Conservation (phyloP, 2,888 invertebrate genomes). For the Cataglyphis albicans region DNA sequence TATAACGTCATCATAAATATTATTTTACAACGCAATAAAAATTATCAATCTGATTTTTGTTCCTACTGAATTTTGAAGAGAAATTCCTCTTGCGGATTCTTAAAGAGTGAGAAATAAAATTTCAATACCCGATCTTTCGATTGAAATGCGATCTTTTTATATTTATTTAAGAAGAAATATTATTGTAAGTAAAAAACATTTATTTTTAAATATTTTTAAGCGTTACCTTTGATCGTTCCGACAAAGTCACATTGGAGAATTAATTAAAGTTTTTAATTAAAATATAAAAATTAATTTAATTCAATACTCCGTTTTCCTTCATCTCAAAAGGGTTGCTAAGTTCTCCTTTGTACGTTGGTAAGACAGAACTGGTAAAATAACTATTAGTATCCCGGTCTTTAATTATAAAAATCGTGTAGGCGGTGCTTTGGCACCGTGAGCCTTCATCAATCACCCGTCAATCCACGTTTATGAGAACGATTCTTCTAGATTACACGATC, state of each 20-base stretch:
- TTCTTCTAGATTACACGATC: conserved; percentile 67
- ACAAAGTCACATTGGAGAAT: conserved; percentile 32
- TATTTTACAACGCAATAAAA: conserved; percentile 63
- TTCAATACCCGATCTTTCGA: not conserved
- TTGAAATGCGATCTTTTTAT: not conserved
- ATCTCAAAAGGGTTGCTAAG: conserved; percentile 23
- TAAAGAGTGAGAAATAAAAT: not conserved
- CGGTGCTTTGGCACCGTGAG: conserved; percentile 80
- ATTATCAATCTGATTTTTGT: conserved; percentile 76
- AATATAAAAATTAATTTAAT: conserved; percentile 47
- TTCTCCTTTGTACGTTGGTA: conserved; percentile 8
- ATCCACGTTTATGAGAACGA: conserved; percentile 67
- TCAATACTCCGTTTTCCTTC: conserved; percentile 30
- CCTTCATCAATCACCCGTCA: conserved; percentile 81
- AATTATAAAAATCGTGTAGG: conserved; percentile 75
- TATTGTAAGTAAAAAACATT: not conserved
- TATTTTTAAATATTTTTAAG: not conserved
- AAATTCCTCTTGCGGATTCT: conserved; percentile 65
- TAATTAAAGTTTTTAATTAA: conserved; percentile 46
- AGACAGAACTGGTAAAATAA: conserved; percentile 28
- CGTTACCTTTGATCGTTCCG: not conserved
- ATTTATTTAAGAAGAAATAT: not conserved
- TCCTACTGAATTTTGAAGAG: conserved; percentile 77
- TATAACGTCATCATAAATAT: conserved; percentile 39
- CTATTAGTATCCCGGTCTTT: conserved; percentile 65